Evolutionary conservation across 2,888 invertebrate genomes (phyloP), one percentile per base, ranked within the genome.

Genomic region (Drosophila neonasuta): DNA sequence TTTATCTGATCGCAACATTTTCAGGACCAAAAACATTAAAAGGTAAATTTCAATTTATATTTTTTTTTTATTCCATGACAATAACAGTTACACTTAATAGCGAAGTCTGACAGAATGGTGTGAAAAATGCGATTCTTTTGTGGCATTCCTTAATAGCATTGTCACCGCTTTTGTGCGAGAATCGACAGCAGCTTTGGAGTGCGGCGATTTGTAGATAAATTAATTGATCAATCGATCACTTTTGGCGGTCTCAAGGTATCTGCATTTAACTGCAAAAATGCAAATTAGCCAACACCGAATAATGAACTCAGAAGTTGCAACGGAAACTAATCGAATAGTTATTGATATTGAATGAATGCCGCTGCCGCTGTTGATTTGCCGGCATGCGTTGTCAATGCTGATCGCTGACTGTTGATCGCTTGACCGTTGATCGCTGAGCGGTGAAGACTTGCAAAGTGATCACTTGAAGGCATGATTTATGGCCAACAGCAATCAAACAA

Each of bases 391-490:
- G 60, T 69, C 69, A 61, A 61, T 74, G 34, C 10, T 34, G 41
- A 20, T 54, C 34, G 36, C 15, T 49, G 36, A 46, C n/a, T 13
- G n/a, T 34, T 71, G 71, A 71, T 34, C 11, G 41, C 34, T 15
- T 54, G 36, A 46, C 6, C 39, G 13, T 4, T 11, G 41, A 20
- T 54, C 34, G 45, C 29, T 54, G 36, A 29, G 4, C 39, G 15
- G 36, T 71, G 71, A 71, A 71, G 75, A 71, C 55, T 71, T 68
- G 71, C 60, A 62, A 74, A 74, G 62, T 74, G 71, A 78, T 80
- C 71, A 70, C 51, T 76, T 73, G 67, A 67, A 34, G 54, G 65
- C 45, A 69, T 85, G 85, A 82, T 82, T 82, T 76, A 82, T 82
- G 68, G 70, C 64, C 72, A 63, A 54, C 49, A 60, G 24, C 68